Evolutionary conservation across 2,888 invertebrate species (phyloP).

Genomic region (Ichneumon xanthorius): DNA sequence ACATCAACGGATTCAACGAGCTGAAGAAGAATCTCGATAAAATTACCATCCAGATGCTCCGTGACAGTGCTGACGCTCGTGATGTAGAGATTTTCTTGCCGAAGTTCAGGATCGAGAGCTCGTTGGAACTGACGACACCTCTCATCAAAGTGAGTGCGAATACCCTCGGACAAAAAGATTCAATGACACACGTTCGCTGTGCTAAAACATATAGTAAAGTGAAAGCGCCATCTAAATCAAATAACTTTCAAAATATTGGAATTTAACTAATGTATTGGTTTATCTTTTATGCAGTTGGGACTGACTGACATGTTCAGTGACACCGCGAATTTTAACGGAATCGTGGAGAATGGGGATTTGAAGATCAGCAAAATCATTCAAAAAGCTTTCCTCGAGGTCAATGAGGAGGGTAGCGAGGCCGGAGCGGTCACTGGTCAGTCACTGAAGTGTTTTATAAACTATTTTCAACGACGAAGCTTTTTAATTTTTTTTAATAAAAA

Average conservation of each 20-base stretch:
- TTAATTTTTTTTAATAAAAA: no score
- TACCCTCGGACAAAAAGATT: neutral
- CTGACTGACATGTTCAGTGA: constrained; percentile 88
- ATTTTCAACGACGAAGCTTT: no score
- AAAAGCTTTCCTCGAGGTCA: constrained; percentile 92
- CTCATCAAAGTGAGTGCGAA: constrained; percentile 88
- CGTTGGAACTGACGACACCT: constrained; percentile 88
- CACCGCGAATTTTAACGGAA: constrained; percentile 88
- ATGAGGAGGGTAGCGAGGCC: constrained; percentile 95
- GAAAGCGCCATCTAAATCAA: neutral
- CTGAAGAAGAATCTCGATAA: constrained; percentile 88
- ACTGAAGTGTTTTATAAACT: constrained; percentile 61
- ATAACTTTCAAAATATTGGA: neutral
- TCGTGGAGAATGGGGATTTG: constrained; percentile 86
- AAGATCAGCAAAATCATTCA: constrained; percentile 84
- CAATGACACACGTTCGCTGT: neutral
- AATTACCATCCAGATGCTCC: constrained; percentile 86
- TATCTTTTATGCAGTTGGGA: constrained; percentile 87
- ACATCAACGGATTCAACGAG: constrained; percentile 88
- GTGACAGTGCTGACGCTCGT: constrained; percentile 77
- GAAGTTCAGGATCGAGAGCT: constrained; percentile 92
- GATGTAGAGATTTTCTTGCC: constrained; percentile 91
- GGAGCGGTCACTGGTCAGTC: constrained; percentile 93
- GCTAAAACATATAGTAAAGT: neutral
- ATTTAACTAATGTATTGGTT: neutral